Conservation (phyloP, 2,797 vertebrate species). For the Catostomus latipinnis region DNA sequence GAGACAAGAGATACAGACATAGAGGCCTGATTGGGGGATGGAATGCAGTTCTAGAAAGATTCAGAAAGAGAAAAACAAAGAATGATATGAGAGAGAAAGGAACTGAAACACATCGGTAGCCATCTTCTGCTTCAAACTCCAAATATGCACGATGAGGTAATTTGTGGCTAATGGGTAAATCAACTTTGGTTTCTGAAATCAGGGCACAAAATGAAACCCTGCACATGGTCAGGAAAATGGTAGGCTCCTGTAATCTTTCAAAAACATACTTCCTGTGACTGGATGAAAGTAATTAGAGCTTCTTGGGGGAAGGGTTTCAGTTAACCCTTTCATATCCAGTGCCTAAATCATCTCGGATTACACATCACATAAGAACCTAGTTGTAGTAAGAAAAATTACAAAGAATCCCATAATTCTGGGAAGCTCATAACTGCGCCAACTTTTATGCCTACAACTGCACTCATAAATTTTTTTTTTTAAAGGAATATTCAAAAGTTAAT, state of each 20-base stretch:
- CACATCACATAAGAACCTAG: not conserved
- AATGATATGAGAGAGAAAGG: conserved; percentile 21
- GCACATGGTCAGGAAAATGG: conserved; percentile 65
- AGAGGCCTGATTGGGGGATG: conserved; percentile 54
- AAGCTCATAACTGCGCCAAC: not conserved
- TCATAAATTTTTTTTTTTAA: not conserved
- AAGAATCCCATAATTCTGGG: not conserved
- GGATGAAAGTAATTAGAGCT: conserved; percentile 64
- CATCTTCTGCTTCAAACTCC: conserved; percentile 5
- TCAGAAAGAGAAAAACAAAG: conserved; percentile 32
- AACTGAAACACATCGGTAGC: not conserved
- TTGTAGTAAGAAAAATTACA: not conserved
- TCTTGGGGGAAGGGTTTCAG: conserved; percentile 63
- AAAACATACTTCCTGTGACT: conserved; percentile 73
- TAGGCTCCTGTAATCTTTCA: conserved; percentile 69
- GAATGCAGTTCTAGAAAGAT: conserved; percentile 27
- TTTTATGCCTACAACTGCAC: not conserved
- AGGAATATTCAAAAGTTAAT: too few relatives aligned
- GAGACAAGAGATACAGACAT: conserved; percentile 60
- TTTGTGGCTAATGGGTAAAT: not conserved
- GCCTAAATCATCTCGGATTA: not conserved
- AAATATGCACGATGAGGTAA: conserved; percentile 38
- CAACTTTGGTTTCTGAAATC: conserved; percentile 26
- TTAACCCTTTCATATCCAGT: conserved; percentile 62
- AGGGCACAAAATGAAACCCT: conserved; percentile 44